These are phyloP conservation scores for Geococcyx californianus DNA, from an alignment of 2,113 vertebrate species.

Conservation along the genomic window DNA sequence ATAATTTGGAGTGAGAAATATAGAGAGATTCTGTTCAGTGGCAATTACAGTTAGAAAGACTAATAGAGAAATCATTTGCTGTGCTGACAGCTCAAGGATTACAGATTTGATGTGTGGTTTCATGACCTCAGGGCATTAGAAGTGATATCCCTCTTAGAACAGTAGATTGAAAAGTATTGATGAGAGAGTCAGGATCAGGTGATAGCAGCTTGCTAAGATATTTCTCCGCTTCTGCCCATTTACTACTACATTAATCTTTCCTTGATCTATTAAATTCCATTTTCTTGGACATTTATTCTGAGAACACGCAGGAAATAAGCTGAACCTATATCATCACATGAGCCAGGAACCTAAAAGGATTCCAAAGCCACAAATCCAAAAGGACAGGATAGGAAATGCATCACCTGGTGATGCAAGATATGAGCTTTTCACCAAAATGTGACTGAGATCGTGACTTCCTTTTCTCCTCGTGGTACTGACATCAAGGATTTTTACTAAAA, in stretches of 20 bases:
- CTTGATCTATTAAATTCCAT: slow-evolving; percentile 47
- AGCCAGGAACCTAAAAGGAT: not conserved
- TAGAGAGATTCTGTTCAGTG: slow-evolving; percentile 23
- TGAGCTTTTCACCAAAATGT: not conserved
- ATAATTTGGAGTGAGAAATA: slow-evolving; percentile 47
- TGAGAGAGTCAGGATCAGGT: slow-evolving; percentile 48
- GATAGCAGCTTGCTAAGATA: slow-evolving; percentile 27
- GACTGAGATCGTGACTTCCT: not conserved
- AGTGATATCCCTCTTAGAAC: slow-evolving; percentile 35
- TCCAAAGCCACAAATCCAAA: not conserved
- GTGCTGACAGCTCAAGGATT: slow-evolving; percentile 32
- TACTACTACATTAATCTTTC: slow-evolving; percentile 67
- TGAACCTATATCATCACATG: not conserved
- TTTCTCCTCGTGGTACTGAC: not conserved
- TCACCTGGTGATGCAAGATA: not conserved
- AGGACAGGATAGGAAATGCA: not conserved
- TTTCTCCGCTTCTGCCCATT: slow-evolving; percentile 64
- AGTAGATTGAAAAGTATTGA: slow-evolving; percentile 72
- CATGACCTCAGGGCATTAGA: slow-evolving; percentile 35
- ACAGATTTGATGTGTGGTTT: slow-evolving; percentile 24
- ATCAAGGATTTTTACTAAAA: not conserved
- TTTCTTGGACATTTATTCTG: slow-evolving; percentile 36
- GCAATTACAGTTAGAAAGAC: slow-evolving; percentile 65
- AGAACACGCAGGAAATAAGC: not conserved
- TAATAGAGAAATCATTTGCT: slow-evolving; percentile 69